phyloP scores from a whole-genome alignment of 2,888 invertebrate species.

The Mamestra brassicae region DNA sequence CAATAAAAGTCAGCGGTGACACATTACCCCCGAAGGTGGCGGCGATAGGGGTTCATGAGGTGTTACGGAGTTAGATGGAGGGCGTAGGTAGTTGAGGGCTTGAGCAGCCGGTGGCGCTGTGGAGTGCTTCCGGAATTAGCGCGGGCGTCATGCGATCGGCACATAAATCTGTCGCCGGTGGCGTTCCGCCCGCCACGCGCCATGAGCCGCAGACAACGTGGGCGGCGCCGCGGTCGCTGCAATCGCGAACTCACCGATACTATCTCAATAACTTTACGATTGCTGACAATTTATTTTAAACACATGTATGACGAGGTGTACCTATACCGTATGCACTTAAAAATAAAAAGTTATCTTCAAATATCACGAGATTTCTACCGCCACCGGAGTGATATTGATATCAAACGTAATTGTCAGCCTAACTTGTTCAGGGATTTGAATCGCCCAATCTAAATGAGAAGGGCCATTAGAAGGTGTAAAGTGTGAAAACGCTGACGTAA shows the following conservation, averaged over 20 bases:
- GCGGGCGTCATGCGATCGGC: slow-evolving; percentile 81
- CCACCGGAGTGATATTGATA: not conserved
- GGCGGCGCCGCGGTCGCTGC: slow-evolving; percentile 67
- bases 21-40: slow-evolving; percentile 50
- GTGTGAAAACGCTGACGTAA: slow-evolving; percentile 67
- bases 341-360: slow-evolving; percentile 18
- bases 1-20: slow-evolving; percentile 58
- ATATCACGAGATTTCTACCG: slow-evolving; percentile 16
- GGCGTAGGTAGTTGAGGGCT: slow-evolving; percentile 62
- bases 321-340: not conserved
- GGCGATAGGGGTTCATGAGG: slow-evolving; percentile 56
- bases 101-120: slow-evolving; percentile 69
- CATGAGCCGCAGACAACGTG: slow-evolving; percentile 65
- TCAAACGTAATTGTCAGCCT: slow-evolving; percentile 14
- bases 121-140: slow-evolving; percentile 81
- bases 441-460: slow-evolving; percentile 40
- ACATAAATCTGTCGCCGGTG: slow-evolving; percentile 84
- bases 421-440: slow-evolving; percentile 34
- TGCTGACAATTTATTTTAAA: slow-evolving; percentile 47
- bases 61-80: slow-evolving; percentile 59
- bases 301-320: slow-evolving; percentile 22
- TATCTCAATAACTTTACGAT: slow-evolving; percentile 70
- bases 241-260: slow-evolving; percentile 65
- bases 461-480: slow-evolving; percentile 59
- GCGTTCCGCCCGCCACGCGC: slow-evolving; percentile 64